Percentiles rank a stretch among this genome's conserved stretches.
phyloP scores from a whole-genome alignment of 2,113 vertebrate species.

The Columba janthina region DNA sequence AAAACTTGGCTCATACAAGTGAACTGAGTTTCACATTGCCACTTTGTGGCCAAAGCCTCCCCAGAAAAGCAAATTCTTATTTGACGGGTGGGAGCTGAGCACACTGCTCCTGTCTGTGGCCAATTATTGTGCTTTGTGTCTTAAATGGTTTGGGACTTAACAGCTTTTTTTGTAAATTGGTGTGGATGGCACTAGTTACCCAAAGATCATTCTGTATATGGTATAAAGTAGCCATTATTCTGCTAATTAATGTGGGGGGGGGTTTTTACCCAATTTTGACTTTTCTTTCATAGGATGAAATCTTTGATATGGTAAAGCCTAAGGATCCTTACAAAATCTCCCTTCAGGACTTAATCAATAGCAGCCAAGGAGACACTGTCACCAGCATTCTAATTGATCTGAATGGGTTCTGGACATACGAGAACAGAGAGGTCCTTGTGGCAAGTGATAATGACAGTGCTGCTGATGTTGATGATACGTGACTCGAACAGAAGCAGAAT shows the following conservation, averaged over 20 bases:
- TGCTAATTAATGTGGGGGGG: background rate
- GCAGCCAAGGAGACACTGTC: conserved; percentile 96
- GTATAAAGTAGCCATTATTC: conserved; percentile 3
- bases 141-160: background rate
- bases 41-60: background rate
- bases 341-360: conserved; percentile 95
- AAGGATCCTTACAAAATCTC: conserved; percentile 95
- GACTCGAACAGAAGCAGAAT: conserved; percentile 51
- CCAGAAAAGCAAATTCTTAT: background rate
- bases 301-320: conserved; percentile 99
- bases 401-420: conserved; percentile 98
- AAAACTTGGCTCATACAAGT: background rate
- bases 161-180: background rate
- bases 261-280: background rate
- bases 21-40: background rate
- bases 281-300: conserved; percentile 87
- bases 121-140: background rate
- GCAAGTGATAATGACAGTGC: conserved; percentile 85
- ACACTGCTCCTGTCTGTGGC: background rate
- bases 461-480: conserved; percentile 87
- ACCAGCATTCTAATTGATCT: conserved; percentile 97
- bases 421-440: conserved; percentile 97
- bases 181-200: background rate
- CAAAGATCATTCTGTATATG: background rate
- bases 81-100: background rate